phyloP scores from a whole-genome alignment of 2,113 vertebrate genomes.

The Rhinoderma darwinii region DNA sequence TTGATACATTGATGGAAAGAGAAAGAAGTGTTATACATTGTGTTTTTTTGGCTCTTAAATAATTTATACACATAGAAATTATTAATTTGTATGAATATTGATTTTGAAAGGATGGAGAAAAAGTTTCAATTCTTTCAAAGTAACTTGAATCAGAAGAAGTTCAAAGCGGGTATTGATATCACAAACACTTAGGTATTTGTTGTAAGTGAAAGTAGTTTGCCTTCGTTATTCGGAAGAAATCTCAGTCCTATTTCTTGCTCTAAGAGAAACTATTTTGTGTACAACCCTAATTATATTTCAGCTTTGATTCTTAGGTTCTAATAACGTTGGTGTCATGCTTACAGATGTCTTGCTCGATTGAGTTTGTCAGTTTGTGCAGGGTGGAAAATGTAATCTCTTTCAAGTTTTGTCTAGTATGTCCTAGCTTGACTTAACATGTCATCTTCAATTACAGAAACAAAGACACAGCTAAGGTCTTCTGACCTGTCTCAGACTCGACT shows the following conservation, averaged over 20 bases:
- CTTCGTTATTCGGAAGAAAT: constrained; percentile 4
- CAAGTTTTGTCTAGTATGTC: constrained; percentile 68
- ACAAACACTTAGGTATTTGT: background rate
- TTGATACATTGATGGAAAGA: background rate
- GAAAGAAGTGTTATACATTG: background rate
- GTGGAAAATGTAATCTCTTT: constrained; percentile 67
- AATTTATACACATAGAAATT: background rate
- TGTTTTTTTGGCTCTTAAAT: background rate
- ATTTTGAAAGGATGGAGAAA: background rate
- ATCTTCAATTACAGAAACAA: constrained; percentile 68
- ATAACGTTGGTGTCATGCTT: constrained; percentile 68
- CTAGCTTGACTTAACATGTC: constrained; percentile 66
- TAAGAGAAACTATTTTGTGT: constrained; percentile 61
- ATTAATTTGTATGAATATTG: background rate
- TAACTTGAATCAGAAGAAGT: background rate
- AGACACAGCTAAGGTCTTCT: constrained; percentile 68
- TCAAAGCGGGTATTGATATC: background rate
- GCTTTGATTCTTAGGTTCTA: constrained; percentile 68
- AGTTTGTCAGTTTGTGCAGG: constrained; percentile 67
- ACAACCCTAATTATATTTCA: constrained; percentile 67
- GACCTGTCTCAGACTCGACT: constrained; percentile 91
- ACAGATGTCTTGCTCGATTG: constrained; percentile 65
- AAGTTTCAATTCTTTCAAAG: no score
- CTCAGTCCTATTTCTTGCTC: constrained; percentile 60
- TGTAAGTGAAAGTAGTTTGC: background rate